Evolutionary conservation across 2,888 invertebrate genomes (phyloP), one percentile per base, ranked within the genome.

Genomic region (Melikaiella ostensackeni): DNA sequence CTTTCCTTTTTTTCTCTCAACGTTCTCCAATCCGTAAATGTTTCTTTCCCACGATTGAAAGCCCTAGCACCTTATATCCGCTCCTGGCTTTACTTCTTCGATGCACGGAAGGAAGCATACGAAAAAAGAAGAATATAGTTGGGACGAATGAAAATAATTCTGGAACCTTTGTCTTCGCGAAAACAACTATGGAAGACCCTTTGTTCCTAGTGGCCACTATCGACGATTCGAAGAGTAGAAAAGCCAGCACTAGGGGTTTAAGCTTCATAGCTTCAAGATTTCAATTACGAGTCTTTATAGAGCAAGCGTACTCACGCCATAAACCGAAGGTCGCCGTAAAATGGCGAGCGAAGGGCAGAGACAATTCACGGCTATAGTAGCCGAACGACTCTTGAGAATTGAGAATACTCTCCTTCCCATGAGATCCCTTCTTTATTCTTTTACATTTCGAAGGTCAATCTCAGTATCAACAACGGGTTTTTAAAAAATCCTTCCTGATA

Each of bases 31-130:
- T 42, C 66, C 16, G 66, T 66, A 70, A 70, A 70, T 70, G 70
- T 70, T 70, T 70, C 70, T 70, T 70, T 70, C 70, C 70, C 70
- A 70, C 70, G 70, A 70, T n/a, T 70, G 57, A 50, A 50, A 70
- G n/a, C 42, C 27, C 24, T 24, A 27, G 24, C 70, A 70, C 46
- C 27, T 50, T 46, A 24, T 46, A 50, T 70, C 27, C 46, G 66
- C 46, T 16, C 21, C 66, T 66, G 66, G 42, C 66, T 50, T 50
- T 50, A 50, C n/a, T 64, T 42, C 42, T 64, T 42, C 42, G 24
- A 70, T 70, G 46, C 50, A 16, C 50, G 70, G 50, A 30, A 70
- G 46, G 50, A 50, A n/a, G 42, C 30, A 30, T 19, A 27, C 19
- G 13, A 27, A 70, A 70, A 70, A 70, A 9, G 62, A 66, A 27